These are phyloP conservation scores for Phalacrocorax brasilianus DNA, from an alignment of 2,113 vertebrate genomes.

Conservation along the genomic window DNA sequence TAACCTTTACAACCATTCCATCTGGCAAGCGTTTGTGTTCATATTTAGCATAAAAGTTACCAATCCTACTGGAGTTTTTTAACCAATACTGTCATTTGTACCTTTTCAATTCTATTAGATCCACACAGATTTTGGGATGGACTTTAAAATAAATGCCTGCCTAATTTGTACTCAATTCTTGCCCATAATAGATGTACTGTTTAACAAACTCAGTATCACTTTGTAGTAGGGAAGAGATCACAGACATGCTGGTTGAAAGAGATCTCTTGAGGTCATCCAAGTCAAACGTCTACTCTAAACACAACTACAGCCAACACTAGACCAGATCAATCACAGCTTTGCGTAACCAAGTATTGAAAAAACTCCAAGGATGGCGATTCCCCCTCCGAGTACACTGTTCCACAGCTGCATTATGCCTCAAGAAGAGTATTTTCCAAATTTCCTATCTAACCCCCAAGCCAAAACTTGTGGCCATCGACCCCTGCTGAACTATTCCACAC, in stretches of 20 bases:
- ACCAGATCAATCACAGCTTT: background rate
- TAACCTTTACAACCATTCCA: background rate
- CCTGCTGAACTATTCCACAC: background rate
- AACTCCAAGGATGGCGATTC: background rate
- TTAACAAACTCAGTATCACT: background rate
- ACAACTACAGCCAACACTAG: background rate
- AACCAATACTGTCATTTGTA: background rate
- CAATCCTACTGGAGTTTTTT: background rate
- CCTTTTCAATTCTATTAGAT: background rate
- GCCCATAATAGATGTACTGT: rapidly evolving
- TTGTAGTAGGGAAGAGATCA: background rate
- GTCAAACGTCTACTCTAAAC: background rate
- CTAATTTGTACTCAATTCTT: background rate
- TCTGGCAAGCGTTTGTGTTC: background rate
- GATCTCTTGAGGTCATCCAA: background rate
- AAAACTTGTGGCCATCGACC: background rate
- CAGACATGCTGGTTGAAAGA: background rate
- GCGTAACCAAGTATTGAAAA: background rate
- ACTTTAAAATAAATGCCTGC: background rate
- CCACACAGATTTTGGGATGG: background rate
- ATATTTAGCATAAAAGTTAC: background rate
- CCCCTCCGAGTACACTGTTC: background rate
- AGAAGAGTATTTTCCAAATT: background rate
- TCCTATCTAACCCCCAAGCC: background rate
- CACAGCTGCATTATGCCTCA: background rate